Percentiles rank a stretch among this genome's conserved stretches.
These are phyloP conservation scores for Sclerurus mexicanus DNA, from an alignment of 2,113 vertebrate species.

Conservation along the genomic window DNA sequence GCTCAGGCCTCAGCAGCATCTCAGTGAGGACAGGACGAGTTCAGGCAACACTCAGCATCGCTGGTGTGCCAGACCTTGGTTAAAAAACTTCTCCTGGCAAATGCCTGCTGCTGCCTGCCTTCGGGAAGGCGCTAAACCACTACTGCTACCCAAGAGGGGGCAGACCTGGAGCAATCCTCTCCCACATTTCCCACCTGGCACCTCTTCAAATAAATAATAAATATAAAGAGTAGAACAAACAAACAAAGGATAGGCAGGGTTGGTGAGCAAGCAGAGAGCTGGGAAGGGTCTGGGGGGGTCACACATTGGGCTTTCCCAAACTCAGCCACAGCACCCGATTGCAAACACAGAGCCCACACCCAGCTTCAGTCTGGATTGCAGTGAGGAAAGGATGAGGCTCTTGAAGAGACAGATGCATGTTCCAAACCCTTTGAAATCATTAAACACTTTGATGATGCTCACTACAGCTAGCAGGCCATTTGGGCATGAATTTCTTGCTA, in stretches of 20 bases:
- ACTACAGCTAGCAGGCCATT: neutral
- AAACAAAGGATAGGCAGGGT: neutral
- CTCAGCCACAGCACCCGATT: accelerated
- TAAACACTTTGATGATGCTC: neutral
- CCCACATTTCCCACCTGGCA: accelerated
- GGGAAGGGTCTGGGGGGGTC: neutral
- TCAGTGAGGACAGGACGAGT: accelerated
- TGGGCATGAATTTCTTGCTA: neutral
- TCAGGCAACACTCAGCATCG: neutral
- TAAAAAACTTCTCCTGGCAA: neutral
- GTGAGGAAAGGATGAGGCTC: neutral
- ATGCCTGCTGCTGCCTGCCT: neutral
- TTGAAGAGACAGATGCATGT: accelerated
- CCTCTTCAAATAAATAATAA: neutral
- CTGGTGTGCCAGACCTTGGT: neutral
- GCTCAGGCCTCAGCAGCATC: neutral
- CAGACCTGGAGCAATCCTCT: neutral
- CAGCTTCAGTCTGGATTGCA: neutral
- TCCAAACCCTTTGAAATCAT: neutral
- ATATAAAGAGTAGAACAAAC: neutral
- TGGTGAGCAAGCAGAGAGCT: neutral
- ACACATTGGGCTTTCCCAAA: neutral
- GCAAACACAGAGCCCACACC: neutral
- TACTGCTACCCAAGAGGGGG: neutral
- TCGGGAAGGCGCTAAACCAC: neutral